Percentiles rank a stretch among this genome's conserved stretches.
Evolutionary conservation across 2,797 vertebrate genomes (phyloP).

Genomic region (Staurois parvus): DNA sequence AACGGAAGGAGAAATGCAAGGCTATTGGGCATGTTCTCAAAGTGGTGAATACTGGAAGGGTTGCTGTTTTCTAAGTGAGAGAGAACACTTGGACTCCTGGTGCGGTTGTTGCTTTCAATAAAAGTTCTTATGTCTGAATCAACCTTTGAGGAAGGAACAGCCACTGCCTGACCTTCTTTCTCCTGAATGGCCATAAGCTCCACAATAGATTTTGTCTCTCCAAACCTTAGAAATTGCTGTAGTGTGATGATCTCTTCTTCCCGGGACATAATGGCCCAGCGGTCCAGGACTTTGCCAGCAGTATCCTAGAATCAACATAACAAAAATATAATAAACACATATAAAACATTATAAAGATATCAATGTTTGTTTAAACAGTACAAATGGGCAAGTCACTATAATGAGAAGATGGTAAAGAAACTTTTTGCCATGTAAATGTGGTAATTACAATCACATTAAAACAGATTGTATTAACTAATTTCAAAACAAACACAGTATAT

Average conservation of each 20-base stretch:
- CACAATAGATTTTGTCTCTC: slow-evolving; percentile 99
- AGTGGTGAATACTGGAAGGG: slow-evolving; percentile 98
- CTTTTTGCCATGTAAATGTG: slow-evolving; percentile 73
- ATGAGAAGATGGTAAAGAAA: slow-evolving; percentile 74
- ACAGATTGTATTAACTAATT: slow-evolving; percentile 73
- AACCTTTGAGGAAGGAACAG: slow-evolving; percentile 95
- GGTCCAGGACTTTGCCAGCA: slow-evolving; percentile 99
- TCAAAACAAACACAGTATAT: slow-evolving; percentile 77
- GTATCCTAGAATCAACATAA: slow-evolving; percentile 93
- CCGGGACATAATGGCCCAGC: slow-evolving; percentile 99
- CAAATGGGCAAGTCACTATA: slow-evolving; percentile 75
- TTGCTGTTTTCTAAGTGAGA: slow-evolving; percentile 97
- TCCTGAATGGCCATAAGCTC: slow-evolving; percentile 99
- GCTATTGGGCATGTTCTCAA: slow-evolving; percentile 98
- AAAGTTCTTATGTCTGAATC: slow-evolving; percentile 99
- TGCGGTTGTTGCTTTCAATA: slow-evolving; percentile 98
- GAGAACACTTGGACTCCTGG: slow-evolving; percentile 94
- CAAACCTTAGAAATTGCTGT: slow-evolving; percentile 98
- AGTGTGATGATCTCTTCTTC: slow-evolving; percentile 99
- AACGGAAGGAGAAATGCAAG: slow-evolving; percentile 97
- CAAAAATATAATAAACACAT: slow-evolving; percentile 87
- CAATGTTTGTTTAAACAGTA: slow-evolving; percentile 57
- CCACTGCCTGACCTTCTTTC: slow-evolving; percentile 98
- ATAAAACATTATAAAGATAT: slow-evolving; percentile 77
- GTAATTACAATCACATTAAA: slow-evolving; percentile 76